Evolutionary conservation across 1,140 invertebrate species (phyloP).

Genomic region (Zophobas atratus): DNA sequence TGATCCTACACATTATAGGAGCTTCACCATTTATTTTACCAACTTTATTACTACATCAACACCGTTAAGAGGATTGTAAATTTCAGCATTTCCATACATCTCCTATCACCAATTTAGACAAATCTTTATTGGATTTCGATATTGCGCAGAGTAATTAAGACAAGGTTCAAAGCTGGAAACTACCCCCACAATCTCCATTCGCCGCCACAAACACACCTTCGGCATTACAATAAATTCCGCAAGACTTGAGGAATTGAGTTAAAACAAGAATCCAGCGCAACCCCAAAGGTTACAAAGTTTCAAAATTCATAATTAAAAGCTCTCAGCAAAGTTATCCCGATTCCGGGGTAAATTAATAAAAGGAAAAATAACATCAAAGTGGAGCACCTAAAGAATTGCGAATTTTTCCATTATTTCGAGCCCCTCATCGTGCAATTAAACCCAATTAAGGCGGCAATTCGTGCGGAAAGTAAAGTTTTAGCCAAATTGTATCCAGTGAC

Average conservation of each 20-base stretch:
- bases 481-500: no score
- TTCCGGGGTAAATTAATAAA: constrained; percentile 6
- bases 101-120: no score
- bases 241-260: neutral
- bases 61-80: no score
- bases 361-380: constrained; percentile 20
- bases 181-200: neutral
- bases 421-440: neutral
- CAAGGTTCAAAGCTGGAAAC: no score
- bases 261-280: constrained; percentile 4
- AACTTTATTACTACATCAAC: no score
- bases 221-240: neutral
- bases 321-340: constrained; percentile 15
- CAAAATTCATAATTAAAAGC: constrained; percentile 21
- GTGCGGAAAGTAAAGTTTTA: no score
- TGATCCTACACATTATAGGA: no score
- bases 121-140: no score
- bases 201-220: neutral
- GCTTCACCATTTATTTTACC: no score
- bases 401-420: neutral
- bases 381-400: neutral
- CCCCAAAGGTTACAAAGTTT: constrained; percentile 18
- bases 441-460: neutral
- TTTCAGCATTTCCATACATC: no score
- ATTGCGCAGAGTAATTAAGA: no score